phyloP scores from a whole-genome alignment of 37 sponge, comb jelly and placozoan species.

The Spongia lamella region DNA sequence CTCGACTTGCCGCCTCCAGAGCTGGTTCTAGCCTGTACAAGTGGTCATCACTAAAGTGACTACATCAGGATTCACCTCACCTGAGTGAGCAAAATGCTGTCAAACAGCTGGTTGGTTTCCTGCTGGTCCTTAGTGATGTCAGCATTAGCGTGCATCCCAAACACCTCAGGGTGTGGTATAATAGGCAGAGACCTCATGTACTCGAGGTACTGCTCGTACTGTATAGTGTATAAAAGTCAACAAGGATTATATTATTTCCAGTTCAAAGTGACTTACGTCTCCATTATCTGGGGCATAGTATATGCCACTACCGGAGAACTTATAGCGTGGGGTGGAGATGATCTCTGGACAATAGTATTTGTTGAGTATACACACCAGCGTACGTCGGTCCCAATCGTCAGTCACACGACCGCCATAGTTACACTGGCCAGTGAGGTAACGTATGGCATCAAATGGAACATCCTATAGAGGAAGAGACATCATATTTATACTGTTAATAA shows the following conservation, averaged over 20 bases:
- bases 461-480: conserved; percentile 40
- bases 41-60: background rate
- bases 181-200: conserved; percentile 90
- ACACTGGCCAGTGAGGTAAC: conserved; percentile 97
- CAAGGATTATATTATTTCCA: background rate
- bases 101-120: conserved; percentile 92
- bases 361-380: conserved; percentile 90
- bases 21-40: conserved; percentile 63
- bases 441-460: conserved; percentile 91
- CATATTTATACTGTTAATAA: background rate
- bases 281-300: conserved; percentile 91
- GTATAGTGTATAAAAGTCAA: background rate
- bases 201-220: conserved; percentile 92
- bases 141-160: conserved; percentile 98
- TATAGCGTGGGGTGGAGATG: conserved; percentile 61
- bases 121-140: conserved; percentile 99
- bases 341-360: conserved; percentile 92
- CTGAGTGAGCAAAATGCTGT: conserved; percentile 96
- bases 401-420: conserved; percentile 99
- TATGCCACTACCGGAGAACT: conserved; percentile 87
- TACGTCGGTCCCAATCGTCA: conserved; percentile 96
- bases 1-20: conserved; percentile 89
- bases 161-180: conserved; percentile 95
- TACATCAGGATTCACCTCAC: background rate
- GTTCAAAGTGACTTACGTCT: conserved; percentile 61